Evolutionary conservation across 2,888 invertebrate species (phyloP).

Genomic region (Chelonus formosanus): DNA sequence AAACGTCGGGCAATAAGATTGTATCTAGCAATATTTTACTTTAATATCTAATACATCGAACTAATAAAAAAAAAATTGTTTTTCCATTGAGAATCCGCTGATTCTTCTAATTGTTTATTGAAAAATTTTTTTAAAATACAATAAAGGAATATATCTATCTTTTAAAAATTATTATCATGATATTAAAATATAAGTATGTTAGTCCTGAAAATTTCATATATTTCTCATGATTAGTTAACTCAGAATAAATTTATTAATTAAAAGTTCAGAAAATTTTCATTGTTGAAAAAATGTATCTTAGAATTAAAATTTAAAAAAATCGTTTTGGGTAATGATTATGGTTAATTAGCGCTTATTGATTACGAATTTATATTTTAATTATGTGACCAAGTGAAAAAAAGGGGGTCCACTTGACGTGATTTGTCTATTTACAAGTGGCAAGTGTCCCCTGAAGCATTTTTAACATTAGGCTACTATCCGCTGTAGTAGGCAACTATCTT

Average conservation of each 20-base stretch:
- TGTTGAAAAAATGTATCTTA: background rate
- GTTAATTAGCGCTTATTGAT: background rate
- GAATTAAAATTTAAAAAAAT: background rate
- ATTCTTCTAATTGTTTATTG: background rate
- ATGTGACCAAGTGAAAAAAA: no score
- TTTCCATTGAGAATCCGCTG: background rate
- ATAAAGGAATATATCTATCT: background rate
- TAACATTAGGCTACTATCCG: no score
- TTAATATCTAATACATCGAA: no score
- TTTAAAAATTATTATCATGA: background rate
- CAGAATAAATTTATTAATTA: background rate
- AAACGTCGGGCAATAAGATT: no score
- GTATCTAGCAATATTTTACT: no score
- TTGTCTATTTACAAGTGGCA: no score
- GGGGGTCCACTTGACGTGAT: no score
- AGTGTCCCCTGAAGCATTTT: no score
- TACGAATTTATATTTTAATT: no score
- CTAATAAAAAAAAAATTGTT: background rate
- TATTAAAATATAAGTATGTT: background rate
- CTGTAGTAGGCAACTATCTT: no score
- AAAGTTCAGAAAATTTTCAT: background rate
- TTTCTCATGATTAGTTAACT: background rate
- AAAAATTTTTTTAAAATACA: background rate
- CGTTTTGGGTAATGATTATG: constrained; percentile 1
- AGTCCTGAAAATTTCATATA: background rate